phyloP scores from a whole-genome alignment of 2,113 vertebrate genomes.

The Rhinoderma darwinii region DNA sequence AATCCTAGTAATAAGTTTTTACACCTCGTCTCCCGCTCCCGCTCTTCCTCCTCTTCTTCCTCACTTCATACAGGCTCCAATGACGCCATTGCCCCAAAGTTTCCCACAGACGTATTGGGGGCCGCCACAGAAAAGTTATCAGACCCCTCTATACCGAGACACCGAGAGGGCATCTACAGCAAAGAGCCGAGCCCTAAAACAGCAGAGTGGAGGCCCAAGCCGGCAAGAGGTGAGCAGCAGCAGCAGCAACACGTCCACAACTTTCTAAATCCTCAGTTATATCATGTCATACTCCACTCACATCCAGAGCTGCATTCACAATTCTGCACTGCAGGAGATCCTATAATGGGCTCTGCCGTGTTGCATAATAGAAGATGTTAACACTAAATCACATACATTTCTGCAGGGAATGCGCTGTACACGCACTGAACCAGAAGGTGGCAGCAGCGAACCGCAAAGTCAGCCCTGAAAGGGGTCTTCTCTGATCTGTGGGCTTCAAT shows the following conservation, averaged over 20 bases:
- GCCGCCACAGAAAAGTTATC: constrained; percentile 62
- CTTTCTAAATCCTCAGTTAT: background rate
- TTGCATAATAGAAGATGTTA: too few relatives aligned
- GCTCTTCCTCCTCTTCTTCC: too few relatives aligned
- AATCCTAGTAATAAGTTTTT: too few relatives aligned
- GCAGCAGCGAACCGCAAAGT: too few relatives aligned
- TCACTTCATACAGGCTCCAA: constrained; percentile 76
- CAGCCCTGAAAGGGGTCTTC: too few relatives aligned
- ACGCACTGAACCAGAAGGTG: too few relatives aligned
- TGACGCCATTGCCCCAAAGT: constrained; percentile 76
- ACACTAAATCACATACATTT: too few relatives aligned
- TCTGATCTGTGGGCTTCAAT: too few relatives aligned
- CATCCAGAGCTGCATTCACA: constrained; percentile 2
- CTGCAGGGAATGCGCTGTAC: too few relatives aligned
- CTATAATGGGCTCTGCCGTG: too few relatives aligned
- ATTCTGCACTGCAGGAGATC: background rate
- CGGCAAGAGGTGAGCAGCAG: background rate
- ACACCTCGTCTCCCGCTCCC: too few relatives aligned
- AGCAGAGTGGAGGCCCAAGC: constrained; percentile 21
- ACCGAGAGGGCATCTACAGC: constrained; percentile 76
- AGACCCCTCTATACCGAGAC: constrained; percentile 63
- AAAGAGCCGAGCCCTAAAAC: constrained; percentile 65
- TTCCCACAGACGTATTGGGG: constrained; percentile 70
- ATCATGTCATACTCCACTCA: background rate
- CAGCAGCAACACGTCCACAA: too few relatives aligned